These are phyloP conservation scores for Tragelaphus buxtoni DNA, from an alignment of 2,113 vertebrate species.

Conservation along the genomic window DNA sequence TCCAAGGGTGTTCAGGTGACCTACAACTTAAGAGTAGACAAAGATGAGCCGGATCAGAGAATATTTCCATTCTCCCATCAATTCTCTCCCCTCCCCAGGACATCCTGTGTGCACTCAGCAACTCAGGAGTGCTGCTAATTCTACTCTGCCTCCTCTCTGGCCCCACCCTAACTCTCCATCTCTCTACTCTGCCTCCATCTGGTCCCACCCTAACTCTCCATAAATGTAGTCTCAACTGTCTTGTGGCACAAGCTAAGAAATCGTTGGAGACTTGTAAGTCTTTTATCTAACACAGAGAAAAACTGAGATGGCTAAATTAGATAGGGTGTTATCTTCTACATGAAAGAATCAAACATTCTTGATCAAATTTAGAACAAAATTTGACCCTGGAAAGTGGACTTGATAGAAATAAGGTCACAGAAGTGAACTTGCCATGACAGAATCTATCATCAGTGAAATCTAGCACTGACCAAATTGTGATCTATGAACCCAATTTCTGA, in stretches of 20 bases:
- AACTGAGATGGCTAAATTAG: not conserved
- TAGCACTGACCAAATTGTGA: not conserved
- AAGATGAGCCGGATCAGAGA: not conserved
- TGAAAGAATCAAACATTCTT: not conserved
- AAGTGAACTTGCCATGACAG: not conserved
- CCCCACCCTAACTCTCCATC: not conserved
- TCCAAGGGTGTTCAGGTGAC: not conserved
- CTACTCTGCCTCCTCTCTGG: too few relatives aligned
- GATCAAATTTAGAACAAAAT: not conserved
- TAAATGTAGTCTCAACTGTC: not conserved
- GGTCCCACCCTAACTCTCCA: accelerated
- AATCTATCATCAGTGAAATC: not conserved
- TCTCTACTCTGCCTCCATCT: not conserved
- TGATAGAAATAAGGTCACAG: not conserved
- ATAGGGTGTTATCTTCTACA: not conserved
- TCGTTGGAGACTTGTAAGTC: not conserved
- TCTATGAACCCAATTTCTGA: not conserved
- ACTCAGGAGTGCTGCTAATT: accelerated
- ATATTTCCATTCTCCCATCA: not conserved
- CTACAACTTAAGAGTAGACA: not conserved
- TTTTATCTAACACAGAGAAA: not conserved
- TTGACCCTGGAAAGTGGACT: not conserved
- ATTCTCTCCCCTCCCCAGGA: not conserved
- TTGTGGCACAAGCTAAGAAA: not conserved
- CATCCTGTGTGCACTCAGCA: not conserved